phyloP scores from a whole-genome alignment of 2,888 invertebrate genomes.

The Tipula unca region DNA sequence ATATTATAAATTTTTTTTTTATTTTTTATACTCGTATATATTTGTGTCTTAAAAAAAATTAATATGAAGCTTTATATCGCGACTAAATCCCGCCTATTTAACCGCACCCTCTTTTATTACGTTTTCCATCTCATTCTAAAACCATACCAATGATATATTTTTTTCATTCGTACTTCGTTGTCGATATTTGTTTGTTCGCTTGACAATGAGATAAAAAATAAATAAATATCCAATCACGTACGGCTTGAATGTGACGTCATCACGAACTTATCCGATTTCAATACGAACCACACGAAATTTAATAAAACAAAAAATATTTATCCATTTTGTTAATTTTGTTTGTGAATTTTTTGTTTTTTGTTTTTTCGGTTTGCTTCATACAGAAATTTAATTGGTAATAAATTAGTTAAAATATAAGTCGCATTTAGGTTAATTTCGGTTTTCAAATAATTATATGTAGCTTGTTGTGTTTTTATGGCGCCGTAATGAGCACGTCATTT shows the following conservation, averaged over 20 bases:
- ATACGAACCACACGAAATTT: background rate
- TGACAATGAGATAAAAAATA: background rate
- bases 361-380: background rate
- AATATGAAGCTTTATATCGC: background rate
- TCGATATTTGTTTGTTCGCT: background rate
- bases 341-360: background rate
- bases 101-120: background rate
- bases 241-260: background rate
- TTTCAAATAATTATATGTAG: background rate
- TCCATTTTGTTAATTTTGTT: constrained; percentile 2
- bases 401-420: background rate
- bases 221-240: background rate
- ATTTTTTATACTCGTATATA: background rate
- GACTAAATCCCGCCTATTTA: background rate
- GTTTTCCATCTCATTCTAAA: background rate
- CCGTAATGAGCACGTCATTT: background rate
- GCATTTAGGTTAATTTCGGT: background rate
- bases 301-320: background rate
- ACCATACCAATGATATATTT: background rate
- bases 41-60: background rate
- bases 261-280: background rate
- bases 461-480: background rate
- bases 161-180: background rate
- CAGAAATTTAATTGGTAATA: background rate
- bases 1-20: background rate